A percentile compares a stretch with the other conserved stretches of the same genome.
phyloP scores from a whole-genome alignment of 2,797 vertebrate genomes.

The Sebastes oblongus region DNA sequence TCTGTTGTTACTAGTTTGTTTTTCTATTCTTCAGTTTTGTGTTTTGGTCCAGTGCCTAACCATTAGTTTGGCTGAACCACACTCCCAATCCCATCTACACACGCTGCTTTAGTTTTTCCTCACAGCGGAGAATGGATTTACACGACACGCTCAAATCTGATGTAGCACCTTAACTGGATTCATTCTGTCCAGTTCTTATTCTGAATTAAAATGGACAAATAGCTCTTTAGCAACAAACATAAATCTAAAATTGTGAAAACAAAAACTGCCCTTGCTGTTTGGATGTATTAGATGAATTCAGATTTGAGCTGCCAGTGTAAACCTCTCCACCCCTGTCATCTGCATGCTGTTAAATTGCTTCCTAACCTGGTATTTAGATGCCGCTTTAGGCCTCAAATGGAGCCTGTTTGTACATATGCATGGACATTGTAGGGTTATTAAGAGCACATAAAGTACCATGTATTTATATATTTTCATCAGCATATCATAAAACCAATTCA shows the following conservation, averaged over 20 bases:
- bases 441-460: neutral
- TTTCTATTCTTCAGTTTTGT: conserved; percentile 35
- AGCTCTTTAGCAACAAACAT: neutral
- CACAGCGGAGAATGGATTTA: conserved; percentile 36
- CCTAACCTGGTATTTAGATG: conserved; percentile 42
- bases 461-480: conserved; percentile 1
- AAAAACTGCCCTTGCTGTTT: neutral
- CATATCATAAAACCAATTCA: conserved; percentile 11
- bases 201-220: neutral
- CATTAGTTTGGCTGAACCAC: conserved; percentile 67
- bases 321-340: conserved; percentile 37
- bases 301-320: conserved; percentile 60
- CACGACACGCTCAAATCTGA: conserved; percentile 58
- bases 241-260: neutral
- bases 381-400: conserved; percentile 72
- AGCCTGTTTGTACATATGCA: conserved; percentile 47
- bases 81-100: conserved; percentile 40
- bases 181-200: neutral
- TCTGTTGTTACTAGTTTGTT: conserved; percentile 31
- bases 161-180: neutral
- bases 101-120: conserved; percentile 50
- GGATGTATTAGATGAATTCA: conserved; percentile 15
- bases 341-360: conserved; percentile 50
- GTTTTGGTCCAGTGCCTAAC: conserved; percentile 61
- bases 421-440: conserved; percentile 13